Percentiles rank a stretch among this genome's conserved stretches.
Conservation (phyloP, 2,797 vertebrate genomes). For the Hemitrygon akajei region DNA sequence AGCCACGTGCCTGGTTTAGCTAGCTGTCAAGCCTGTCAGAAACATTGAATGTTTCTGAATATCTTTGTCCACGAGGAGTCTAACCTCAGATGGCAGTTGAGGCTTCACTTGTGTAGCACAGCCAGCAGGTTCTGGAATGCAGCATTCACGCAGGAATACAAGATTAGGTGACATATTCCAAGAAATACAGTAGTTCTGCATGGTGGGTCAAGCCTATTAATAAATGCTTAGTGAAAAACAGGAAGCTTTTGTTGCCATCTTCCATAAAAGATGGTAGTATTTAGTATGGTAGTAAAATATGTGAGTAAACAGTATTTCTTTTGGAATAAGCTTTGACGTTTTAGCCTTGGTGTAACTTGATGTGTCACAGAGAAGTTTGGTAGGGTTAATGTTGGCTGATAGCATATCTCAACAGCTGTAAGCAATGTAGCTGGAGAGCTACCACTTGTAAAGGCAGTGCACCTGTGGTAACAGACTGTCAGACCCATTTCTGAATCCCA, state of each 20-base stretch:
- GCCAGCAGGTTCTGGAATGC: too few relatives aligned
- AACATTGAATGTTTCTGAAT: too few relatives aligned
- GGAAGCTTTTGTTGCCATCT: neutral
- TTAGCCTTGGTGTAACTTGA: slow-evolving; percentile 3
- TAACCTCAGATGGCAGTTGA: too few relatives aligned
- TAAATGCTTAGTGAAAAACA: neutral
- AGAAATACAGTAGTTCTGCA: too few relatives aligned
- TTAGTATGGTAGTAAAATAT: too few relatives aligned
- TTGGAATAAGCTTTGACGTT: neutral
- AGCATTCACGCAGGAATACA: too few relatives aligned
- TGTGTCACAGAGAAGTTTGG: neutral
- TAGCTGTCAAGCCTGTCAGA: too few relatives aligned
- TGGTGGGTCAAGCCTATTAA: neutral
- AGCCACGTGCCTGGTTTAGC: too few relatives aligned
- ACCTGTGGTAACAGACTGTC: slow-evolving; percentile 45
- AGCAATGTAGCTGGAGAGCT: slow-evolving; percentile 32
- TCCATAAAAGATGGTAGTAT: neutral
- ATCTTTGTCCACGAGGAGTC: too few relatives aligned
- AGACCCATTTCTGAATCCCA: slow-evolving; percentile 39
- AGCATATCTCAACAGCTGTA: slow-evolving; percentile 32
- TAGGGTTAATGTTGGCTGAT: slow-evolving; percentile 17
- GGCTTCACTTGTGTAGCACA: too few relatives aligned
- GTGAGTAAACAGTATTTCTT: neutral
- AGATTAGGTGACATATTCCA: too few relatives aligned
- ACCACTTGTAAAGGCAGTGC: slow-evolving; percentile 38